Evolutionary conservation across 1,140 invertebrate species (phyloP), one percentile per base, ranked within the genome.

Genomic region (Leptopilina clavipes): DNA sequence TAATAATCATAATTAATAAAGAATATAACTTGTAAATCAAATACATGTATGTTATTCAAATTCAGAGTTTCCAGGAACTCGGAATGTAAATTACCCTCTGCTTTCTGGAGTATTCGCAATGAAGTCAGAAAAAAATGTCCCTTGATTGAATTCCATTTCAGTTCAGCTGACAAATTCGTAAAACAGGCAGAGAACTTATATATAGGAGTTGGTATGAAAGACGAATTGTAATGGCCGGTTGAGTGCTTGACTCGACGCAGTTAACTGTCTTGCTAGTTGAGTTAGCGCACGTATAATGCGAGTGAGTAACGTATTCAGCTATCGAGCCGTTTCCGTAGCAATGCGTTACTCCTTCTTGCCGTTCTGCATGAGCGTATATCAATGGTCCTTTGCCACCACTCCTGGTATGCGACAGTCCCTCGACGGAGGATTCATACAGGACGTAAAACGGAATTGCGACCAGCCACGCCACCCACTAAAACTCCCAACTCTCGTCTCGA

Each of bases 391-490:
- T 65, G 25, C 59, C 59, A 65, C 59, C 59, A 31, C 59, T 65
- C 11, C 59, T 14, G 19, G 59, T 65, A 65, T 65, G 22, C 59
- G 59, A 65, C 59, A 65, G 59, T 65, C 59, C 25, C 59, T 65
- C 59, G 59, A 31, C 59, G 59, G 59, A 31, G 59, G 59, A 65
- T 65, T 65, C 59, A 65, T 65, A 65, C 59, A 65, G 59, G 59
- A 65, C 25, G 59, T 65, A 65, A 65, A 65, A 65, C 59, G 59
- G 59, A 65, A 65, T 65, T 65, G 59, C 25, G 11, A 65, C 59
- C 25, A 65, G 59, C 59, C 59, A 65, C 59, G 59, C 59, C 59
- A 65, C 59, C 59, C 25, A 65, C 56, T 59, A 59, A 31, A 40
- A 40, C 59, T 65, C 59, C 59, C 59, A 65, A 14, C 19, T 65